Evolutionary conservation across 2,113 vertebrate genomes (phyloP).

Genomic region (Tyto alba): DNA sequence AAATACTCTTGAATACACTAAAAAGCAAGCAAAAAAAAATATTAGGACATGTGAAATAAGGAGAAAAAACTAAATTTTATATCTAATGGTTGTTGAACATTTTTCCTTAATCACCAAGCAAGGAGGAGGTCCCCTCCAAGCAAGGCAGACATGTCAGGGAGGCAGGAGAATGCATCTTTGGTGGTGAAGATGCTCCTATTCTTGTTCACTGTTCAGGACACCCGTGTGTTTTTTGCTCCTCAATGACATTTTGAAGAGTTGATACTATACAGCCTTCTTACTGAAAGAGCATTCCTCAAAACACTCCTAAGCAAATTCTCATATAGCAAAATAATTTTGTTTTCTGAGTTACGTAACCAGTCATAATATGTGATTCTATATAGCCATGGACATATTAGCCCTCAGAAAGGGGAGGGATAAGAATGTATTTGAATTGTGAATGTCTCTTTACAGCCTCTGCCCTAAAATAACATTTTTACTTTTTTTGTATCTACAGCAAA

Average conservation of each 20-base stretch:
- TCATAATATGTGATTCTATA: background rate
- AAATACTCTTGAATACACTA: background rate
- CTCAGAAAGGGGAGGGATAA: background rate
- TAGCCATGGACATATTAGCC: background rate
- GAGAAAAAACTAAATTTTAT: background rate
- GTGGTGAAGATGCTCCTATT: background rate
- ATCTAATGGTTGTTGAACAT: background rate
- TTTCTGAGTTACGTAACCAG: background rate
- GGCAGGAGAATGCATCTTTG: fast-evolving
- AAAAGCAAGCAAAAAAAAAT: background rate
- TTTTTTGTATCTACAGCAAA: background rate
- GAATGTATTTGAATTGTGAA: background rate
- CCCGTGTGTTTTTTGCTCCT: background rate
- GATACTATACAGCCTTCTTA: background rate
- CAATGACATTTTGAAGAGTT: background rate
- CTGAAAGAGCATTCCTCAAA: background rate
- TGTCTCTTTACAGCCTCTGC: background rate
- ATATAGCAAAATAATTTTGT: background rate
- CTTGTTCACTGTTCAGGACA: background rate
- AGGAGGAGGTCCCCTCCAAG: background rate
- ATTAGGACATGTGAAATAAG: background rate
- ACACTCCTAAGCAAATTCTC: background rate
- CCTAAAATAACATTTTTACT: background rate
- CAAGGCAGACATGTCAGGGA: fast-evolving
- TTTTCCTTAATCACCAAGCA: background rate